These are phyloP conservation scores for Drosophila nebulosa DNA, from an alignment of 1,140 invertebrate species.

Conservation along the genomic window DNA sequence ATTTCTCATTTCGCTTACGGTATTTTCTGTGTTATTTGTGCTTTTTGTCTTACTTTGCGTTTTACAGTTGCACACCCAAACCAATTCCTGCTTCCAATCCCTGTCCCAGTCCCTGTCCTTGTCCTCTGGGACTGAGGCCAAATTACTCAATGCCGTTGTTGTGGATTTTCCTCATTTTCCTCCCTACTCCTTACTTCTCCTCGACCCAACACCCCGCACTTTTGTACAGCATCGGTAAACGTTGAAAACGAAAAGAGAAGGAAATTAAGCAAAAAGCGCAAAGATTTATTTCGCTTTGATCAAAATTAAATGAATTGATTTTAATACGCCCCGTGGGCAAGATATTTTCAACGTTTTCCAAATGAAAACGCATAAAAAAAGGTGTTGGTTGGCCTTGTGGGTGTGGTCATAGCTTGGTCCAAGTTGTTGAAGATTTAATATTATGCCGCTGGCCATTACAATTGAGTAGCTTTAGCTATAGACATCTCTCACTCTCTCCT, in stretches of 20 bases:
- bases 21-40: constrained; percentile 68
- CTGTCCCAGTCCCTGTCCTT: not conserved
- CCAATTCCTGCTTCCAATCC: not conserved
- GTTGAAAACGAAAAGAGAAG: constrained; percentile 38
- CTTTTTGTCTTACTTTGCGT: constrained; percentile 71
- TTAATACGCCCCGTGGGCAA: constrained; percentile 79
- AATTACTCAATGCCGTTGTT: constrained; percentile 75
- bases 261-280: constrained; percentile 79
- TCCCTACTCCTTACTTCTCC: not conserved
- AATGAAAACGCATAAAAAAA: constrained; percentile 76
- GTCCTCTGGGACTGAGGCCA: constrained; percentile 42
- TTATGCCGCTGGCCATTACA: constrained; percentile 53
- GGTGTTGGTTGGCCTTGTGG: constrained; percentile 38
- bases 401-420: constrained; percentile 40
- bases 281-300: constrained; percentile 79
- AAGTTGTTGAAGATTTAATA: constrained; percentile 32
- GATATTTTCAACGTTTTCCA: constrained; percentile 71
- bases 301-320: constrained; percentile 80
- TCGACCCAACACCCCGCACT: not conserved
- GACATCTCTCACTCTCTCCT: no score
- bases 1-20: constrained; percentile 77
- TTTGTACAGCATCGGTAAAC: not conserved
- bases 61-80: constrained; percentile 39
- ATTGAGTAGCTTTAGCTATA: constrained; percentile 43
- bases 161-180: constrained; percentile 67